phyloP scores from a whole-genome alignment of 2,797 vertebrate genomes.

The Danionella dracula region DNA sequence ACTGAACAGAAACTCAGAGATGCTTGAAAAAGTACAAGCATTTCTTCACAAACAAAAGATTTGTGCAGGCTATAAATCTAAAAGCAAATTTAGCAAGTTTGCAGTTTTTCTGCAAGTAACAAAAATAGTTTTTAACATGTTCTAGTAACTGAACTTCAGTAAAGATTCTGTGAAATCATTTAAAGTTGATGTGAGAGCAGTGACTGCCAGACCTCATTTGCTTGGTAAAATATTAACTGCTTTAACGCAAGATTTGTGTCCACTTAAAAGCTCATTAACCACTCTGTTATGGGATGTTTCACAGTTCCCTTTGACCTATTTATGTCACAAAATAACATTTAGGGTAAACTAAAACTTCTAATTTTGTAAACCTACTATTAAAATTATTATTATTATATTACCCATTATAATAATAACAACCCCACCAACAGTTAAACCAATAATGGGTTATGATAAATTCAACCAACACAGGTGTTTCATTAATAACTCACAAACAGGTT shows the following conservation, averaged over 20 bases:
- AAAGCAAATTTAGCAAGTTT: neutral
- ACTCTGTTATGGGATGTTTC: neutral
- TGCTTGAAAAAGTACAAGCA: too few species aligned
- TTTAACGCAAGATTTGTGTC: slow-evolving; percentile 1
- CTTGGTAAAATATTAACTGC: neutral
- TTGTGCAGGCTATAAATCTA: neutral
- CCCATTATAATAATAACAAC: too few species aligned
- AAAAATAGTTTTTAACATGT: slow-evolving; percentile 5
- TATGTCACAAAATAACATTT: too few species aligned
- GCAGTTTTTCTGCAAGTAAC: too few species aligned
- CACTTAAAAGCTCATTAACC: slow-evolving; percentile 12
- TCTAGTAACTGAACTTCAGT: slow-evolving; percentile 3
- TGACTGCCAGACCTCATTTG: too few species aligned
- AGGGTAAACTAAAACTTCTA: too few species aligned
- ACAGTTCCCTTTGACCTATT: too few species aligned
- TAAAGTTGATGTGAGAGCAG: neutral
- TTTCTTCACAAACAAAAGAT: neutral
- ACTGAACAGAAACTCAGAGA: too few species aligned
- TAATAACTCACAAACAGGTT: neutral
- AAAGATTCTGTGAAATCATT: neutral
- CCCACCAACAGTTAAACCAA: neutral
- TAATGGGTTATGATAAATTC: neutral
- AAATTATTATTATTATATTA: too few species aligned
- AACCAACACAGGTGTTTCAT: neutral
- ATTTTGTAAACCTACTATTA: too few species aligned